Conservation (phyloP, 2,113 vertebrate species). For the Prionailurus viverrinus region DNA sequence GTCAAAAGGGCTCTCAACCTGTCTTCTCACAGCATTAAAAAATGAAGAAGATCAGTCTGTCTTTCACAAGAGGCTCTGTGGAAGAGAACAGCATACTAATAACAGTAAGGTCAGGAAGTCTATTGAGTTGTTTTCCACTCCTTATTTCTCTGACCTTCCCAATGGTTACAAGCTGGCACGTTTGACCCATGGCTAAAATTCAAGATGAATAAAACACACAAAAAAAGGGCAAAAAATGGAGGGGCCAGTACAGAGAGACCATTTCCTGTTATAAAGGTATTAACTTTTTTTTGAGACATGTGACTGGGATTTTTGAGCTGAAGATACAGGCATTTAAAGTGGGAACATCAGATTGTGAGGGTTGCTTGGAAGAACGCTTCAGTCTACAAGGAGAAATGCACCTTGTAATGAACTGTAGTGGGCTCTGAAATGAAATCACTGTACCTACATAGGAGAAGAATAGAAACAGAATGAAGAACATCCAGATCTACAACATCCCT, state of each 20-base stretch:
- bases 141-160: slow-evolving; percentile 34
- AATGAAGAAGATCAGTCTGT: neutral
- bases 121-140: neutral
- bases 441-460: slow-evolving; percentile 65
- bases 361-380: neutral
- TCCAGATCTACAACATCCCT: slow-evolving; percentile 64
- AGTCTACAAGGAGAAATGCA: slow-evolving; percentile 48
- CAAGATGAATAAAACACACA: neutral
- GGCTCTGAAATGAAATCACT: slow-evolving; percentile 53
- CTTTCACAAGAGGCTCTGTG: neutral
- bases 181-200: slow-evolving; percentile 53
- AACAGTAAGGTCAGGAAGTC: neutral
- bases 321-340: slow-evolving; percentile 24
- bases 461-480: slow-evolving; percentile 74
- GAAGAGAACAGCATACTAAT: neutral
- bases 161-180: neutral
- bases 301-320: slow-evolving; percentile 23
- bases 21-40: slow-evolving; percentile 9
- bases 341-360: neutral
- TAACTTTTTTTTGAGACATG: neutral
- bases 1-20: neutral
- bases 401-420: slow-evolving; percentile 58
- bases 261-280: neutral
- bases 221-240: neutral
- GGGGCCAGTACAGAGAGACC: neutral